Conservation (phyloP, 2,888 invertebrate genomes). For the Apodemia mormo region DNA sequence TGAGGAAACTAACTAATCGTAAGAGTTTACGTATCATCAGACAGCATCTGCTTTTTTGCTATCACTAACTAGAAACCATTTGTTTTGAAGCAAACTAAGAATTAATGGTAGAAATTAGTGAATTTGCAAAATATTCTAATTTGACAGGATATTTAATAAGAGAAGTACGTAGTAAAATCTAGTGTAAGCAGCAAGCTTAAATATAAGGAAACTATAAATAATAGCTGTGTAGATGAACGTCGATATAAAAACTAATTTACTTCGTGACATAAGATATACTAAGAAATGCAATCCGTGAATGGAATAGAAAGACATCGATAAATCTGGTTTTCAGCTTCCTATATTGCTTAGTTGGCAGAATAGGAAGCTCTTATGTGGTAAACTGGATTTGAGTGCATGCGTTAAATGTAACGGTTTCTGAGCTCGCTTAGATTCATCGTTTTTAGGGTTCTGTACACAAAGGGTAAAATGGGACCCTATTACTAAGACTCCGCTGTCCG, state of each 20-base stretch:
- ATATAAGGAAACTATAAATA: background rate
- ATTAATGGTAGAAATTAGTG: no score
- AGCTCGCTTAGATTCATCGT: background rate
- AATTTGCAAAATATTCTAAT: no score
- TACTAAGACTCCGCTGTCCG: no score
- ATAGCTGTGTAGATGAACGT: background rate
- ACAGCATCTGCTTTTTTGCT: no score
- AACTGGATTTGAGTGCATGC: slow-evolving; percentile 8
- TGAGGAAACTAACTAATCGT: no score
- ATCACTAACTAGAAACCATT: no score
- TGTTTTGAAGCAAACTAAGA: no score
- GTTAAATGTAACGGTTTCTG: background rate
- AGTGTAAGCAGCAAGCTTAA: background rate
- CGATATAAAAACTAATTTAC: slow-evolving; percentile 12
- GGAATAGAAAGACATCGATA: slow-evolving; percentile 23
- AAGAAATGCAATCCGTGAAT: slow-evolving; percentile 25
- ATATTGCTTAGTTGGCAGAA: slow-evolving; percentile 33
- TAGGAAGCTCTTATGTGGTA: slow-evolving; percentile 32
- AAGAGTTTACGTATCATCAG: no score
- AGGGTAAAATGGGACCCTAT: no score
- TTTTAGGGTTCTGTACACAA: no score
- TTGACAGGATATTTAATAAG: no score
- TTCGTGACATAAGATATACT: slow-evolving; percentile 17
- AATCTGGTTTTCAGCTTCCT: slow-evolving; percentile 27
- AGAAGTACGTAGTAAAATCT: no score